Percentiles rank a stretch among this genome's conserved stretches.
These are phyloP conservation scores for Zeugodacus cucurbitae DNA, from an alignment of 1,140 invertebrate species.

Conservation along the genomic window DNA sequence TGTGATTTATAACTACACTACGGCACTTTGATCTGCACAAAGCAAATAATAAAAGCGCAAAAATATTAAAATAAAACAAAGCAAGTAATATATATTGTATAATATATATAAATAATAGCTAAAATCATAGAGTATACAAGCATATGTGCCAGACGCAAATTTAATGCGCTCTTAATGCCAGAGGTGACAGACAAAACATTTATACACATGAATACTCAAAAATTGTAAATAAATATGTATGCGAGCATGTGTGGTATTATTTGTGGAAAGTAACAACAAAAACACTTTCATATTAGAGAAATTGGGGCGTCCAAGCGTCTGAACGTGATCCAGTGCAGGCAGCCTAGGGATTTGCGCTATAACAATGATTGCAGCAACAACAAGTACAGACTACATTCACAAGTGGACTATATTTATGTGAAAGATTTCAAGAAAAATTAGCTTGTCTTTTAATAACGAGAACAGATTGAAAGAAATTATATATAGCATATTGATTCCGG, in stretches of 20 bases:
- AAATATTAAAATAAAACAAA: not conserved
- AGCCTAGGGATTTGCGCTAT: not conserved
- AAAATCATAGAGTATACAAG: not conserved
- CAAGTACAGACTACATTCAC: not conserved
- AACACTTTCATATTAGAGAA: not conserved
- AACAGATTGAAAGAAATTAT: not conserved
- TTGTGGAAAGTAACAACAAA: not conserved
- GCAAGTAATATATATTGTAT: not conserved
- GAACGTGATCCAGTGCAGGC: not conserved
- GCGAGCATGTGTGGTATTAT: not conserved
- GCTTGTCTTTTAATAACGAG: not conserved
- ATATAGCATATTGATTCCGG: not conserved
- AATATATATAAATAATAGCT: not conserved
- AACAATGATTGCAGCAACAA: no score
- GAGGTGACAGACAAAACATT: conserved; percentile 9
- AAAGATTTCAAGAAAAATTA: not conserved
- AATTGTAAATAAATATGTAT: not conserved
- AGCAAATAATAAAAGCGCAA: not conserved
- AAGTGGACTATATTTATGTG: not conserved
- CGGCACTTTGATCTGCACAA: not conserved
- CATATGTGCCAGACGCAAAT: not conserved
- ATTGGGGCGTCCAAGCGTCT: conserved; percentile 28
- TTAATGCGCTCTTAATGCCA: conserved; percentile 23
- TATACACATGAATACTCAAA: not conserved
- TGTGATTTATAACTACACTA: not conserved